These are phyloP conservation scores for Loripinus fragilis DNA, from an alignment of 2,888 invertebrate genomes.

Conservation along the genomic window DNA sequence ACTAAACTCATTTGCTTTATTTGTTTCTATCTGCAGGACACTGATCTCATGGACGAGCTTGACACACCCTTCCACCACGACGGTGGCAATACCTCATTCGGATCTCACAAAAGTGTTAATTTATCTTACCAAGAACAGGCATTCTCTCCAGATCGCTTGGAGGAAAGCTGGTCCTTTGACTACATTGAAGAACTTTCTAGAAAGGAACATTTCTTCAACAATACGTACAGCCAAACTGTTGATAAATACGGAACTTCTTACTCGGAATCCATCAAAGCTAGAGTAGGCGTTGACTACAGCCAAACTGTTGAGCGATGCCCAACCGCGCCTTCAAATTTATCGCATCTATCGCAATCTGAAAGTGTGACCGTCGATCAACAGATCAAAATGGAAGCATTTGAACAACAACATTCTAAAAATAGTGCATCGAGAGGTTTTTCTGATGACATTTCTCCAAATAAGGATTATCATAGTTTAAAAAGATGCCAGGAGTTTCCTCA, in stretches of 20 bases:
- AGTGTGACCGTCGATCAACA: no score
- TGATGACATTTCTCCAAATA: neutral
- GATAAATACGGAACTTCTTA: neutral
- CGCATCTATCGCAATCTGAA: no score
- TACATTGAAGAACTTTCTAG: constrained; percentile 4
- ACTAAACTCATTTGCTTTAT: no score
- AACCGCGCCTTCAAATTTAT: neutral
- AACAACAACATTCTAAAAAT: neutral
- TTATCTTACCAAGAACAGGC: neutral
- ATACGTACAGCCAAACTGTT: neutral
- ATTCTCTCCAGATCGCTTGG: neutral
- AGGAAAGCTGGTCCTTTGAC: neutral
- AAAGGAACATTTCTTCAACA: neutral
- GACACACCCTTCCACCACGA: constrained; percentile 20
- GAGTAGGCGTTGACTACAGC: neutral
- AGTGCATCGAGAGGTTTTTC: no score
- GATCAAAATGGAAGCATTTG: neutral
- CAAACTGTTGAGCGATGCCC: no score
- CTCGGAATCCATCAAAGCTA: neutral
- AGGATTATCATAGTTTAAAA: neutral
- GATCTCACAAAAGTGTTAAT: constrained; percentile 5
- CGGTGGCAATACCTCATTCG: neutral
- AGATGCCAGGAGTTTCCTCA: constrained; percentile 41
- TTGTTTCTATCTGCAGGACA: constrained; percentile 31
- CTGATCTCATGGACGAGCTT: constrained; percentile 42